phyloP scores from a whole-genome alignment of 2,797 vertebrate genomes.

The Cyprinella venusta region DNA sequence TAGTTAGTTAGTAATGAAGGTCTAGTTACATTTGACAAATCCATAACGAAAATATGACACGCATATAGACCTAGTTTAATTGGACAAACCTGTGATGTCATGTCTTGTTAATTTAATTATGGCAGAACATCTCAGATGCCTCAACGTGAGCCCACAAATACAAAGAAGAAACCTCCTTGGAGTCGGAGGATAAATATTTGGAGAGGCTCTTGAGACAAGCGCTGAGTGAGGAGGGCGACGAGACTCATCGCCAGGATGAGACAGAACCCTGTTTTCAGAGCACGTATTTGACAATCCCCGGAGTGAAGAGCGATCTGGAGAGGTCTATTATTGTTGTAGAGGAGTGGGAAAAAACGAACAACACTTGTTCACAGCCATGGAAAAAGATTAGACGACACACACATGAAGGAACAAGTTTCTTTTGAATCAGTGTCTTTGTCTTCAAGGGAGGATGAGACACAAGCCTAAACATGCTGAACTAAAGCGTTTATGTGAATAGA shows the following conservation, averaged over 20 bases:
- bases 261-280: slow-evolving; percentile 34
- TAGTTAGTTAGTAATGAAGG: too few species aligned
- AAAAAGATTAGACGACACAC: neutral
- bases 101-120: slow-evolving; percentile 12
- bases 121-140: neutral
- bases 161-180: neutral
- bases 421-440: neutral
- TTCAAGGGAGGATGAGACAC: neutral
- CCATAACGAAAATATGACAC: neutral
- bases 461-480: neutral
- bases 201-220: slow-evolving; percentile 2
- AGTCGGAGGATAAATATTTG: slow-evolving; percentile 25
- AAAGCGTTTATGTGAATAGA: neutral
- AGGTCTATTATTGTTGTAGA: slow-evolving; percentile 30
- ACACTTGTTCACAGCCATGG: slow-evolving; percentile 2
- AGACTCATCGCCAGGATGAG: slow-evolving; percentile 27
- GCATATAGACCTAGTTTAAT: neutral
- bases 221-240: too few species aligned
- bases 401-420: neutral
- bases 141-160: neutral
- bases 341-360: neutral
- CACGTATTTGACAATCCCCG: slow-evolving; percentile 8
- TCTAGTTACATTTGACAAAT: neutral
- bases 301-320: slow-evolving; percentile 14
- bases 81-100: neutral